Evolutionary conservation across 2,797 vertebrate genomes (phyloP).

Genomic region (Peromyscus nudipes): DNA sequence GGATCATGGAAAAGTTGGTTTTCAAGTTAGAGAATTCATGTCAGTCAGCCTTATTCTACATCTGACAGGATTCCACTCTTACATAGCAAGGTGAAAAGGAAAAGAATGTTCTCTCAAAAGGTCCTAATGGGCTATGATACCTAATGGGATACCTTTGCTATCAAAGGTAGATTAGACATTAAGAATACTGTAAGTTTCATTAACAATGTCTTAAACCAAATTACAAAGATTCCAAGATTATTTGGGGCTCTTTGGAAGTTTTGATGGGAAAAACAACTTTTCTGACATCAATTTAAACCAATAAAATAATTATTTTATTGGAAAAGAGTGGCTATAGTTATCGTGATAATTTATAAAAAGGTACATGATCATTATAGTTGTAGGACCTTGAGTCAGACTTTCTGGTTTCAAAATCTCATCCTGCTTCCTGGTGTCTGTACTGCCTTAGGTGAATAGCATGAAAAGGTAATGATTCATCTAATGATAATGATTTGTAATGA

Average conservation of each 20-base stretch:
- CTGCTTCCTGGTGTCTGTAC: not conserved
- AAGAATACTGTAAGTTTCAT: slow-evolving; percentile 29
- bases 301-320: not conserved
- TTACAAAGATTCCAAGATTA: not conserved
- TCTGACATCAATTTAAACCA: not conserved
- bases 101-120: not conserved
- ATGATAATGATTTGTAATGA: not conserved
- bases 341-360: not conserved
- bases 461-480: not conserved
- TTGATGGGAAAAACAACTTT: not conserved
- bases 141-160: too few species aligned
- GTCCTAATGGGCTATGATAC: not conserved
- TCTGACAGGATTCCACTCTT: not conserved
- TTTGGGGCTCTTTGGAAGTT: not conserved
- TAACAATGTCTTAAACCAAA: not conserved
- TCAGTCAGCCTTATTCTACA: not conserved
- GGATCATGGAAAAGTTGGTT: slow-evolving; percentile 43
- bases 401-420: not conserved
- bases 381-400: not conserved
- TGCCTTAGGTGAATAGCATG: not conserved
- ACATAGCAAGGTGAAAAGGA: not conserved
- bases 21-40: not conserved
- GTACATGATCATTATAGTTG: not conserved
- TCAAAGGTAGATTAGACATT: not conserved
- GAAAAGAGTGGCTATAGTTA: not conserved